Conservation (phyloP, 2,797 vertebrate species). For the Erithacus rubecula region DNA sequence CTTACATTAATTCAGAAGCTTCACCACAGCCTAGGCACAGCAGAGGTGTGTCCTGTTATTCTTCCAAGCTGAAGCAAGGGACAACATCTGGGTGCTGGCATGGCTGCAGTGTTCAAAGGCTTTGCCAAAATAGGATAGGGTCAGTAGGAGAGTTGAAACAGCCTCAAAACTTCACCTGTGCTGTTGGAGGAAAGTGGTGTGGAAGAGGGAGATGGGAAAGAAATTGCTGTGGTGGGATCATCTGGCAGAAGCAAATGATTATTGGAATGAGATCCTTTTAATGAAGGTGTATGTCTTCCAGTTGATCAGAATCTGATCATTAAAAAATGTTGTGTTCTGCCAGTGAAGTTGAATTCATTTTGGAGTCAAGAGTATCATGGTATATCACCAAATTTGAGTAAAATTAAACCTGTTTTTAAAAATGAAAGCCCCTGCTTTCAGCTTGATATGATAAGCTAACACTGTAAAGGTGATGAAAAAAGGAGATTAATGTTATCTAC, state of each 20-base stretch:
- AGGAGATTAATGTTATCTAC: not conserved
- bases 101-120: not conserved
- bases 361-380: not conserved
- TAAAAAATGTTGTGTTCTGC: not conserved
- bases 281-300: not conserved
- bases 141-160: not conserved
- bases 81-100: rapidly evolving
- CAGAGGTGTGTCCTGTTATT: not conserved
- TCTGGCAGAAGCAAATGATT: not conserved
- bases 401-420: not conserved
- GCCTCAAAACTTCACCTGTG: not conserved
- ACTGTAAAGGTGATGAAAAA: not conserved
- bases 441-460: not conserved
- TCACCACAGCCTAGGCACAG: rapidly evolving
- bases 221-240: not conserved
- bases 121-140: not conserved
- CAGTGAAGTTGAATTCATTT: not conserved
- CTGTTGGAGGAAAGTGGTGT: not conserved
- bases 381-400: not conserved
- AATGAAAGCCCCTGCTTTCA: not conserved
- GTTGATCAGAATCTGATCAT: not conserved
- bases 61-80: not conserved
- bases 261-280: not conserved
- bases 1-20: not conserved
- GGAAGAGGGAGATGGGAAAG: not conserved